These are phyloP conservation scores for Allobates femoralis DNA, from an alignment of 2,797 vertebrate species.

Conservation along the genomic window DNA sequence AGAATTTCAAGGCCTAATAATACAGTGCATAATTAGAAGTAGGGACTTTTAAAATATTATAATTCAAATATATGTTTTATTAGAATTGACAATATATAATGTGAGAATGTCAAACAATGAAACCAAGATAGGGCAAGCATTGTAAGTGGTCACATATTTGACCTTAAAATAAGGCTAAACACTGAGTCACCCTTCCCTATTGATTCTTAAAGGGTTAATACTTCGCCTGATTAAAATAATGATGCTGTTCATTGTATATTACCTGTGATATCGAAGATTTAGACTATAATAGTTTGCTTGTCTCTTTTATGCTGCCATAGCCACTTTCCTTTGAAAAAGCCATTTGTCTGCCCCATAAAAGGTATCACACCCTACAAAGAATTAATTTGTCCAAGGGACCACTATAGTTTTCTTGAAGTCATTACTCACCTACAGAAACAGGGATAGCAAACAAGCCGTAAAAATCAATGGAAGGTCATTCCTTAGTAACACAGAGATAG, in stretches of 20 bases:
- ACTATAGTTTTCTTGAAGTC: conserved; percentile 63
- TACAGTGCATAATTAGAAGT: background rate
- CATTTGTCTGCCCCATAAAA: conserved; percentile 59
- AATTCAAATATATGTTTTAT: background rate
- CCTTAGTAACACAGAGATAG: conserved; percentile 71
- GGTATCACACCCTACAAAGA: conserved; percentile 59
- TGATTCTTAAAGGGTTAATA: background rate
- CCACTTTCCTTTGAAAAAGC: conserved; percentile 51
- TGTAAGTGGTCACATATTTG: conserved; percentile 10
- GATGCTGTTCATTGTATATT: conserved; percentile 32
- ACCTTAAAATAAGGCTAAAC: conserved; percentile 1
- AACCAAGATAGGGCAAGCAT: background rate
- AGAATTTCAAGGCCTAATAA: background rate
- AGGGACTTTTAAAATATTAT: background rate
- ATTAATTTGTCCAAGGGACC: conserved; percentile 63
- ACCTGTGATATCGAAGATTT: conserved; percentile 34
- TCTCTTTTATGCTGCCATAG: conserved; percentile 52
- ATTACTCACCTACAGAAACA: conserved; percentile 79
- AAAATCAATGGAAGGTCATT: conserved; percentile 82
- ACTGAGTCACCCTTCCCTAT: background rate
- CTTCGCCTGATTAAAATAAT: conserved; percentile 29
- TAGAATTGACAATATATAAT: background rate
- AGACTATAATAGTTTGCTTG: conserved; percentile 40
- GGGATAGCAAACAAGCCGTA: conserved; percentile 71
- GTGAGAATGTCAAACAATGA: background rate